phyloP scores from a whole-genome alignment of 2,797 vertebrate genomes.

The Hydrocynus forskahlii region DNA sequence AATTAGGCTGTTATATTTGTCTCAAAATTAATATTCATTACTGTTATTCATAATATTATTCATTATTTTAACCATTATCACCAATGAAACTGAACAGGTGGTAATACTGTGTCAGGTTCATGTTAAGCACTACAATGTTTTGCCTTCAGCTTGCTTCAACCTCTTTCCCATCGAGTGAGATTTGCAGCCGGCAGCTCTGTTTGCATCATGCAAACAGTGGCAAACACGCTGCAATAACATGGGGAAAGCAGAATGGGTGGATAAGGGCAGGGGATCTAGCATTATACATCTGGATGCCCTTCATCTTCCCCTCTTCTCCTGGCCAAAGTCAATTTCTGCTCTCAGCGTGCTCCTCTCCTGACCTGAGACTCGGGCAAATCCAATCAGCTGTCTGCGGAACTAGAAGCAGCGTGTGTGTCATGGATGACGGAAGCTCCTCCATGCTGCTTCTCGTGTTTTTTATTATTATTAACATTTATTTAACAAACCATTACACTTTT shows the following conservation, averaged over 20 bases:
- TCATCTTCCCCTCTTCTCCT: slow-evolving; percentile 74
- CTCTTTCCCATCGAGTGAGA: slow-evolving; percentile 14
- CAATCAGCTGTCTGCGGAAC: slow-evolving; percentile 78
- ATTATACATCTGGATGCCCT: slow-evolving; percentile 75
- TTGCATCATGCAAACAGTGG: slow-evolving; percentile 67
- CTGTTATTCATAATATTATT: too few relatives aligned
- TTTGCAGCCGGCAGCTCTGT: slow-evolving; percentile 14
- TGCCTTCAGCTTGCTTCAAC: slow-evolving; percentile 56
- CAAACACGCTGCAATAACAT: slow-evolving; percentile 64
- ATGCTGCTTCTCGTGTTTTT: slow-evolving; percentile 43
- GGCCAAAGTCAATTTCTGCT: slow-evolving; percentile 80
- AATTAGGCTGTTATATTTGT: too few relatives aligned
- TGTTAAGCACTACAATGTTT: neutral
- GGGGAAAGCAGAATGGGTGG: slow-evolving; percentile 67
- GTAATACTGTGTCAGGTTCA: neutral
- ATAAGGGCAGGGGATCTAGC: slow-evolving; percentile 70
- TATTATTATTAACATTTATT: slow-evolving; percentile 53
- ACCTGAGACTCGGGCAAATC: slow-evolving; percentile 78
- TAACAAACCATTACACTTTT: slow-evolving; percentile 67
- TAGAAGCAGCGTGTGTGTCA: slow-evolving; percentile 74
- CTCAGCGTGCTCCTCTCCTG: slow-evolving; percentile 75
- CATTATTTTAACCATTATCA: too few relatives aligned
- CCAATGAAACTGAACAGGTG: neutral
- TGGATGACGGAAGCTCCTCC: slow-evolving; percentile 69
- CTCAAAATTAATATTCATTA: too few relatives aligned